Conservation (phyloP, 2,888 invertebrate species). For the Druceiella hillmani region DNA sequence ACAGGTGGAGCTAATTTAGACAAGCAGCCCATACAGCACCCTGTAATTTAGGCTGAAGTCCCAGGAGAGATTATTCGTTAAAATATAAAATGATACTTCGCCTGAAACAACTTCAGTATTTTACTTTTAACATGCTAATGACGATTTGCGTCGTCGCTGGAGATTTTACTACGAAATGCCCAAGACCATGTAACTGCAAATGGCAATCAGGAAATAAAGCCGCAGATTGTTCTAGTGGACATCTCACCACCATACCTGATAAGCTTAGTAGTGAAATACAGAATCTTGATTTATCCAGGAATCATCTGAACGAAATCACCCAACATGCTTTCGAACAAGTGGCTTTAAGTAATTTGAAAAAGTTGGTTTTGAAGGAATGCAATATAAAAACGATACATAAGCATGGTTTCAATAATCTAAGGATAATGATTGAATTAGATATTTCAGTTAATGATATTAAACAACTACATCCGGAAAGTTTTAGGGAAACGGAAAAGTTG, state of each 20-base stretch:
- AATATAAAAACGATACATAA: conserved; percentile 63
- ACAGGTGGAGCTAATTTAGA: too few relatives aligned
- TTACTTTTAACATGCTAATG: too few relatives aligned
- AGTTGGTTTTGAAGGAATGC: conserved; percentile 71
- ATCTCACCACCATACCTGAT: conserved; percentile 62
- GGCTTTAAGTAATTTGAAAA: conserved; percentile 75
- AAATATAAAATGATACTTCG: too few relatives aligned
- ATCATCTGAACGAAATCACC: conserved; percentile 58
- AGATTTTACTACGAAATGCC: conserved; percentile 59
- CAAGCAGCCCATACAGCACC: too few relatives aligned
- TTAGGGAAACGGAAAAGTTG: conserved; percentile 65
- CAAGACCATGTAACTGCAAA: conserved; percentile 71
- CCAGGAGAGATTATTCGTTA: too few relatives aligned
- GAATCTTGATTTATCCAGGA: conserved; percentile 68
- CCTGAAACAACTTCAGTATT: too few relatives aligned
- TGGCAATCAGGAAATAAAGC: conserved; percentile 84
- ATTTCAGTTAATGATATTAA: conserved; percentile 68
- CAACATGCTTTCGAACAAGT: conserved; percentile 64
- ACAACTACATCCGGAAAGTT: conserved; percentile 63
- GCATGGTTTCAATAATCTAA: conserved; percentile 68
- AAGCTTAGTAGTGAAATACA: conserved; percentile 69
- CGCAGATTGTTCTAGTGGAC: conserved; percentile 71
- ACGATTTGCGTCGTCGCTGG: conserved; percentile 38
- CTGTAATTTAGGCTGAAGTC: too few relatives aligned
- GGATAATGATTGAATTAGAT: conserved; percentile 78